Base-by-base conservation (phyloP, 1,140 invertebrate genomes). In the Orussus abietinus region DNA sequence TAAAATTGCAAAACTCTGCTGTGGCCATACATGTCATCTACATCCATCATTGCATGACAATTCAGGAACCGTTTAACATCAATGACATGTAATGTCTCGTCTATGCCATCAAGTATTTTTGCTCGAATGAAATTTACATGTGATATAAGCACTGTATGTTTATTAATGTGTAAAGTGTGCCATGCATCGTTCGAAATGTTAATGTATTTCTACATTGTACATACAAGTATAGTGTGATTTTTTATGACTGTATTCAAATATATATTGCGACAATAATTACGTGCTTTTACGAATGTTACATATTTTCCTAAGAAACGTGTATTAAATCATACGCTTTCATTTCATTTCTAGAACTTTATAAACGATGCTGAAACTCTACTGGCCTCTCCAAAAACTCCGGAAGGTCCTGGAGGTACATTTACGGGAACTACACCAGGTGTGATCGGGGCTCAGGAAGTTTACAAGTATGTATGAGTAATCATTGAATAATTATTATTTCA, bases 401-500 rank as follows among this genome's bases (percentile, higher is more conserved):
- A 83, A 55, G 74, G 76, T 30, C 72, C 75, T 32, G 68, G 77
- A 51, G 53, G 74, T 47, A 61, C 75, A 52, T 77, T 77, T 64
- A 59, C 73, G 34, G 72, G 76, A 14, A 82, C 78, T 35, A 94
- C 91, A 18, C 91, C 92, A 15, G 91, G 92, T 47, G 92, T 96
- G 7, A 95, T 96, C 52, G 92, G 92, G 44, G 87, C 90, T 43
- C 92, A 94, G 75, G 91, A 95, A 75, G 88, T 95, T 32, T 95
- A 95, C 70, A 83, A 83, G 85, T 89, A 70, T 58, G 67, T 57
- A n/a, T 48, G 13, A 34, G 3, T 22, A 20, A 25, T 33, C 10
- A 9, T 11, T 45, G 5, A 32, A 38, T 42, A 39, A 22, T 46
- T 26, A 2, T 13, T 13, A 21, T 17, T 33, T 14, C 18, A 35